phyloP scores from a whole-genome alignment of 2,113 vertebrate species.

The Apaloderma vittatum region DNA sequence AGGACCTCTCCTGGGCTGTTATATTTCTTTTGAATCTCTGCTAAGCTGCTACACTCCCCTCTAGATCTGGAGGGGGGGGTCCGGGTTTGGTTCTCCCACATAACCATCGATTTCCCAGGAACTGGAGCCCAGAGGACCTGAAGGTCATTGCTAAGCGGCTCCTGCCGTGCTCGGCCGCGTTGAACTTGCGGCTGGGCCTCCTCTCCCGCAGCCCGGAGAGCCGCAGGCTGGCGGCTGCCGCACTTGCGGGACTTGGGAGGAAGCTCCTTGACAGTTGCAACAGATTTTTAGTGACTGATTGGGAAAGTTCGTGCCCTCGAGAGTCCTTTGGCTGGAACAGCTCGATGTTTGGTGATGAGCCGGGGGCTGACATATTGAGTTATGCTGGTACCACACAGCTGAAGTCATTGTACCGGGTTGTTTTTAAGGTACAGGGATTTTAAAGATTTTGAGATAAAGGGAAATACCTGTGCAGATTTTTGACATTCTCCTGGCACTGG shows the following conservation, averaged over 20 bases:
- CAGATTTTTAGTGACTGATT: background rate
- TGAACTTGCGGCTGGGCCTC: background rate
- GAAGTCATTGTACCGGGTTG: background rate
- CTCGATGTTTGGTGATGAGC: accelerated
- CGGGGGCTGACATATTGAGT: background rate
- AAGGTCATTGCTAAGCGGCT: background rate
- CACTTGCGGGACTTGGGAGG: background rate
- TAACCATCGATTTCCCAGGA: background rate
- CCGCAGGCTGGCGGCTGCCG: background rate
- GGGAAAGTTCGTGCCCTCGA: background rate
- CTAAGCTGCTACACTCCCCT: background rate
- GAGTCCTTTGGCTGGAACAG: background rate
- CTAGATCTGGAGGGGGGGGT: background rate
- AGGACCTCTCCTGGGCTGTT: background rate
- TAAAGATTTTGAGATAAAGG: background rate
- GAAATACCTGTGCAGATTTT: background rate
- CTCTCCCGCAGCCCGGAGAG: background rate
- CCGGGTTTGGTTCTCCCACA: background rate
- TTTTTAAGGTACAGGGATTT: background rate
- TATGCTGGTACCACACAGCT: background rate
- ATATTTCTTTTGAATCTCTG: background rate
- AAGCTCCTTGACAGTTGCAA: background rate
- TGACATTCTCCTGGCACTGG: background rate
- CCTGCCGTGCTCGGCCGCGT: accelerated
- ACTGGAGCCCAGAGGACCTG: background rate